Evolutionary conservation across 2,113 vertebrate species (phyloP).

Genomic region (Lampris megalopsis): DNA sequence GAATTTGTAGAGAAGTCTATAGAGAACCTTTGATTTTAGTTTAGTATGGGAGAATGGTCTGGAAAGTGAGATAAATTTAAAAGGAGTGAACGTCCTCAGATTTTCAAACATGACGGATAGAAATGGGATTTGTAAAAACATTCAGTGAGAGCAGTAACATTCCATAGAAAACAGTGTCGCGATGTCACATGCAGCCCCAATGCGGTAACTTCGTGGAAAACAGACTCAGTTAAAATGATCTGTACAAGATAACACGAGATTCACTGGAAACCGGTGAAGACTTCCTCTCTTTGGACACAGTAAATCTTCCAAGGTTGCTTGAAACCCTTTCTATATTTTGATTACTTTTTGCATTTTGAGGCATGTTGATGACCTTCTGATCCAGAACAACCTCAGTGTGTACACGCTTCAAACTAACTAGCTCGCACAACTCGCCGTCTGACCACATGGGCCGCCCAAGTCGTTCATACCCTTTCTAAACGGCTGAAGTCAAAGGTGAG

Average conservation of each 20-base stretch:
- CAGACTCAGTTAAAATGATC: neutral
- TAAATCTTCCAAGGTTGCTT: constrained; percentile 4
- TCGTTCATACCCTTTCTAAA: too few species aligned
- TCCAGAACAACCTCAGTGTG: too few species aligned
- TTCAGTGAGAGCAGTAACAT: constrained; percentile 17
- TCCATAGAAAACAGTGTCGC: neutral
- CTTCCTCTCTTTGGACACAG: constrained; percentile 2
- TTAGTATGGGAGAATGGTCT: constrained; percentile 13
- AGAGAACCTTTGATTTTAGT: constrained; percentile 18
- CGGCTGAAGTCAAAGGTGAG: too few species aligned
- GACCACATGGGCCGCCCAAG: too few species aligned
- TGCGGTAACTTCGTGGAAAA: neutral
- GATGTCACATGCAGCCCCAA: constrained; percentile 7
- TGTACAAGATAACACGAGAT: too few species aligned
- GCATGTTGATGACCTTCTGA: too few species aligned
- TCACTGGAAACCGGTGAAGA: too few species aligned
- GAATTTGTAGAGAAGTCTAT: neutral
- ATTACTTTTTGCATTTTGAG: too few species aligned
- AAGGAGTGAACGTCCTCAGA: neutral
- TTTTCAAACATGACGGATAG: constrained; percentile 4
- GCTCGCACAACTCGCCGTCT: too few species aligned
- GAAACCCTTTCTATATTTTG: constrained; percentile 4
- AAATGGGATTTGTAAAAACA: constrained; percentile 16
- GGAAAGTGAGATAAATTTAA: constrained; percentile 6
- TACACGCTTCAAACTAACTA: too few species aligned